Conservation (phyloP, 2,888 invertebrate genomes). For the Hemithea aestivaria region DNA sequence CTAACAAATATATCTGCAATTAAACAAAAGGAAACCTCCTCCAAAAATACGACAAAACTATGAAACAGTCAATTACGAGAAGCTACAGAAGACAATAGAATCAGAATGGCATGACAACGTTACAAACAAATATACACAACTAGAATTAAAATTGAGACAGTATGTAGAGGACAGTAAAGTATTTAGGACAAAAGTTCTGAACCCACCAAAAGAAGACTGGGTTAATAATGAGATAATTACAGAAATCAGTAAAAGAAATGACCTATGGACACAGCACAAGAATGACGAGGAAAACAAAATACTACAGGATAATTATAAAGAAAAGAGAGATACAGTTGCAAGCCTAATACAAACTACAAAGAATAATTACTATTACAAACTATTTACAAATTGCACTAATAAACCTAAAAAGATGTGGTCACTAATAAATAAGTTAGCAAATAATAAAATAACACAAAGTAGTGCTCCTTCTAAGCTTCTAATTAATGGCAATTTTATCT, state of each 20-base stretch:
- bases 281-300: not conserved
- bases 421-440: constrained; percentile 2
- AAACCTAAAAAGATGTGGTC: constrained; percentile 13
- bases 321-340: not conserved
- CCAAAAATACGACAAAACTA: no score
- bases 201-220: no score
- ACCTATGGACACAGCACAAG: constrained; percentile 2
- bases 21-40: no score
- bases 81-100: no score
- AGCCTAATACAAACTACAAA: constrained; percentile 5
- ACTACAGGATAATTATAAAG: not conserved
- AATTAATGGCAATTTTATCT: not conserved
- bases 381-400: constrained; percentile 1
- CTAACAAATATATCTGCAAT: no score
- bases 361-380: not conserved
- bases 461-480: constrained; percentile 8
- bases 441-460: constrained; percentile 3
- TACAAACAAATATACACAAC: no score
- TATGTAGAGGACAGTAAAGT: no score
- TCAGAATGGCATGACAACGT: no score
- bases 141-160: no score
- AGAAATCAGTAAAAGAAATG: constrained; percentile 2
- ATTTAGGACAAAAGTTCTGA: no score
- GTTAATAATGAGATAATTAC: no score
- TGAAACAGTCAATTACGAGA: no score